These are phyloP conservation scores for Nanorana parkeri DNA, from an alignment of 2,113 vertebrate species.

Conservation along the genomic window DNA sequence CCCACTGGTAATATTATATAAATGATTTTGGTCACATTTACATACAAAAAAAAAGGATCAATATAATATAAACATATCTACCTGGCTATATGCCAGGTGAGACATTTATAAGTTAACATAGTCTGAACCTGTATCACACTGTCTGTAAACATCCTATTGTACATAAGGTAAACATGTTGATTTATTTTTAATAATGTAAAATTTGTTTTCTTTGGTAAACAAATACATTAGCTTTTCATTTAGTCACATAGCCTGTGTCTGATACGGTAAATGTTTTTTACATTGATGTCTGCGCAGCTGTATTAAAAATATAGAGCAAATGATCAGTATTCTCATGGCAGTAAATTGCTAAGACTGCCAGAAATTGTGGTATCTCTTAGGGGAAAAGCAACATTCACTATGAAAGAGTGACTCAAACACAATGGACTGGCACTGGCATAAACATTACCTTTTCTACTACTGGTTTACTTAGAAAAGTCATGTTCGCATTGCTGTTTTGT, in stretches of 20 bases:
- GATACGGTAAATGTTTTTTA: constrained; percentile 4
- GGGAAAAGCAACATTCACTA: constrained; percentile 16
- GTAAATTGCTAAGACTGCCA: constrained; percentile 22
- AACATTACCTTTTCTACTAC: not conserved
- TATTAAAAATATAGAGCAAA: not conserved
- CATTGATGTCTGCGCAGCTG: constrained; percentile 4
- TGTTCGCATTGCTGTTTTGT: constrained; percentile 5
- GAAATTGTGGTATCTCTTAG: constrained; percentile 3
- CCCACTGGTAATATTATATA: no score
- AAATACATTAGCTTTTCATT: constrained; percentile 28
- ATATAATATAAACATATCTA: no score
- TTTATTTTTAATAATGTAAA: not conserved
- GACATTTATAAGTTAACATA: no score
- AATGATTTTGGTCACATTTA: no score
- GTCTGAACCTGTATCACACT: no score
- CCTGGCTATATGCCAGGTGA: no score
- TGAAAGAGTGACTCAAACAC: constrained; percentile 25
- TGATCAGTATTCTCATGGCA: not conserved
- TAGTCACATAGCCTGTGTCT: constrained; percentile 14
- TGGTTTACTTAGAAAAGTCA: constrained; percentile 9
- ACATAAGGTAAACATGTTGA: not conserved
- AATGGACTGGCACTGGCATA: constrained; percentile 46
- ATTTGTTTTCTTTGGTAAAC: constrained; percentile 1
- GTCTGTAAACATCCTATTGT: not conserved
- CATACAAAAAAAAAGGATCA: no score